phyloP scores from a whole-genome alignment of 2,888 invertebrate species.

The Hypselothyrea guttata region DNA sequence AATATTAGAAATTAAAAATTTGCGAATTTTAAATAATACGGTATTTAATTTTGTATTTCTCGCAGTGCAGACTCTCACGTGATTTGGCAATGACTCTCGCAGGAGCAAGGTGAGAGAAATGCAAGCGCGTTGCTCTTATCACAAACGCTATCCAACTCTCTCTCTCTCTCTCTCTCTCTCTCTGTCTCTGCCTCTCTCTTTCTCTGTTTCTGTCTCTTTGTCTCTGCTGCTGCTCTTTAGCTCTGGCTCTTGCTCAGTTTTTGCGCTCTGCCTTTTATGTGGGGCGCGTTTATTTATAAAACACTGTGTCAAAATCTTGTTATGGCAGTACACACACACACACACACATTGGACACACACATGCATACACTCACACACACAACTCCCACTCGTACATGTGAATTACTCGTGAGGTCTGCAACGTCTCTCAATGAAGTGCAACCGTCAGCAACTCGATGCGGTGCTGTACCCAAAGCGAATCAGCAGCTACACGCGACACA shows the following conservation, averaged over 20 bases:
- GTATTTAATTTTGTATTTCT: no score
- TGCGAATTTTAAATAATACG: no score
- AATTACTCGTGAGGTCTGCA: conserved; percentile 46
- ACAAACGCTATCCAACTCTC: no score
- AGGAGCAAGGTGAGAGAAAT: neutral
- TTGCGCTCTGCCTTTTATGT: conserved; percentile 48
- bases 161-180: neutral
- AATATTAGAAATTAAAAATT: no score
- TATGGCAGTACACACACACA: conserved; percentile 24
- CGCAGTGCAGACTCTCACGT: neutral
- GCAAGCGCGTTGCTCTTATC: neutral
- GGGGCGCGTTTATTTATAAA: conserved; percentile 77
- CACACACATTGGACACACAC: neutral
- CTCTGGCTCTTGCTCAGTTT: neutral
- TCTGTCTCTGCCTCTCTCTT: neutral
- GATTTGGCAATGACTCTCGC: no score
- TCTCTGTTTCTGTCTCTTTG: neutral
- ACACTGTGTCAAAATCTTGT: conserved; percentile 77
- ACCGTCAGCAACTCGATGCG: conserved; percentile 43
- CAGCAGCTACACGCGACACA: conserved; percentile 35
- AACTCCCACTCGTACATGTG: conserved; percentile 52
- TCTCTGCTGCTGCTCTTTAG: neutral
- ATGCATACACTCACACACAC: conserved; percentile 13
- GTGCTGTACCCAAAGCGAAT: conserved; percentile 62
- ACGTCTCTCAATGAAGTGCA: conserved; percentile 58